Base-by-base conservation (phyloP, 2,797 vertebrate genomes). In the Labroides dimidiatus region DNA sequence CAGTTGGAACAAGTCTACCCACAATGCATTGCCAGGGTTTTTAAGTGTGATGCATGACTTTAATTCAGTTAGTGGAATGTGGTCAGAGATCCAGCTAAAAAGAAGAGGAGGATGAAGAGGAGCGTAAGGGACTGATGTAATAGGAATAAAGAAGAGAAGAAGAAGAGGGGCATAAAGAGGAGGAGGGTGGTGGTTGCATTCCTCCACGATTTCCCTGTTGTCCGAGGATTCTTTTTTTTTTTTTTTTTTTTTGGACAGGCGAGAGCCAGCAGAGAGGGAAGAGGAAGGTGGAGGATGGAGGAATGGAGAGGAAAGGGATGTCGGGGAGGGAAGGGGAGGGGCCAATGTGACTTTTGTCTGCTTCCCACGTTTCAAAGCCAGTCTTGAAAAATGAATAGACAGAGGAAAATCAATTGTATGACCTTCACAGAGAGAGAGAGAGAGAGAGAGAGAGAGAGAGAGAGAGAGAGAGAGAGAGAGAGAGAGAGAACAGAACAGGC, bases 401-500 rank as follows among this genome's bases (percentile, higher is more conserved):
- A 93, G 93, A 94, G 88, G 91, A 94, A 95, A 95, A 94, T 95
- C 94, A 95, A 95, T 95, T 94, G 94, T 91, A 93, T 95, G 94
- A 95, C 94, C 94, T 95, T 95, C 94, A 94, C 91, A 92, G 84
- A 85, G 88, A 74, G 90, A 91, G 82, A 90, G 75, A 41, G 19
- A 58, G 63, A 61, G 30, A 33, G 7, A 4, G 7, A 8, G 30
- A 27, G 24, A 27, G 3, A 6, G 24, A 27, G 24, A 6, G 6
- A 6, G 73, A 64, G 72, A 57, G 63, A 63, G 75, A 42, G 20
- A 60, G 63, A 61, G 30, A 27, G 27, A 27, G 27, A 27, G 27
- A n/a, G n/a, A n/a, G n/a, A n/a, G n/a, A n/a, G n/a, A n/a, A n/a
- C n/a, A n/a, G n/a, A n/a, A n/a, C n/a, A n/a, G n/a, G n/a, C n/a